Conservation (phyloP, 2,113 vertebrate genomes). For the Ammospiza caudacuta region DNA sequence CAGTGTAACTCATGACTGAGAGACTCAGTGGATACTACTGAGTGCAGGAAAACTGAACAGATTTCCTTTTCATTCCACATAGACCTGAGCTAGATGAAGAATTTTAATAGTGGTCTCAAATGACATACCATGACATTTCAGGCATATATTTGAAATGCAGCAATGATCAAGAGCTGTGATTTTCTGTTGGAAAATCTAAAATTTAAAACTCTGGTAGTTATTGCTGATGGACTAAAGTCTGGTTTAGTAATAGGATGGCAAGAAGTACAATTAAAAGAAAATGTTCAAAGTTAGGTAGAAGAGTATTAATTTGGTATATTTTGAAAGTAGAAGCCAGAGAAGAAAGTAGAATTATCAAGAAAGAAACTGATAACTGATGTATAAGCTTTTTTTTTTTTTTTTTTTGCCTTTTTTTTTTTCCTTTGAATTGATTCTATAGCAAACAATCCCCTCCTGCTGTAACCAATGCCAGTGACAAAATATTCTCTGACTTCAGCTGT, state of each 20-base stretch:
- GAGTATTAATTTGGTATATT: background rate
- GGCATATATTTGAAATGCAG: background rate
- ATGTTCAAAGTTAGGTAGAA: background rate
- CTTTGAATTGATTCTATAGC: background rate
- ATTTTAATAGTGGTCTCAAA: background rate
- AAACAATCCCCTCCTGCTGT: background rate
- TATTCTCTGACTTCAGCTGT: background rate
- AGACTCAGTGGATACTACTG: background rate
- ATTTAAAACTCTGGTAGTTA: background rate
- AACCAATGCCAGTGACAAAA: background rate
- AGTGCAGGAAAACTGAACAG: background rate
- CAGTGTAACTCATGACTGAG: background rate
- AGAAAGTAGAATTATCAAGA: background rate
- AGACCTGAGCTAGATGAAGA: background rate
- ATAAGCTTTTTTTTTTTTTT: background rate
- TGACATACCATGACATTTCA: background rate
- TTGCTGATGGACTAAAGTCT: background rate
- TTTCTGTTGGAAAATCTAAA: background rate
- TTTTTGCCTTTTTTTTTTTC: background rate
- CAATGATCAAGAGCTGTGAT: background rate
- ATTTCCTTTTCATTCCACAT: background rate
- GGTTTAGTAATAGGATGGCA: background rate
- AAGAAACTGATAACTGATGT: background rate
- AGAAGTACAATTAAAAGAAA: background rate
- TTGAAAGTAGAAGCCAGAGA: background rate